Percentiles rank a stretch among this genome's conserved stretches.
Evolutionary conservation across 53 echinoderm and acorn worm species (phyloP).

Genomic region (Paracentrotus lividus): DNA sequence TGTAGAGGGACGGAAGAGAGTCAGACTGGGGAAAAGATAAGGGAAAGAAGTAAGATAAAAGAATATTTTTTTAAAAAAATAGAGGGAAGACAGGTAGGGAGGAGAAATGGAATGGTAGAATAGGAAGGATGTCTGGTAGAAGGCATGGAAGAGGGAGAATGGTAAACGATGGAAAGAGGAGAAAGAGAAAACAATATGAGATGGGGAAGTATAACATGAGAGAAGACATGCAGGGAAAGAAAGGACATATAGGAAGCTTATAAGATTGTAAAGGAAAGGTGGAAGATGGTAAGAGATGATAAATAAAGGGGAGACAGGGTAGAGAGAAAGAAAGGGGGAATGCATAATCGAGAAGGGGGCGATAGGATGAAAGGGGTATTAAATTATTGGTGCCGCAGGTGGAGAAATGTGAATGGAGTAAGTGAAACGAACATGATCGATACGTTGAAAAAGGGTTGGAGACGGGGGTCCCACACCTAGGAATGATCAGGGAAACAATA

Average conservation of each 20-base stretch:
- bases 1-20: too few species aligned
- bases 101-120: too few species aligned
- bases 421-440: conserved; percentile 67
- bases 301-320: not conserved
- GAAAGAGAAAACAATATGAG: not conserved
- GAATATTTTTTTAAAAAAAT: not conserved
- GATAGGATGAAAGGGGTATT: conserved; percentile 59
- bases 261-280: too few species aligned
- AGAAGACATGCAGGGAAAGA: too few species aligned
- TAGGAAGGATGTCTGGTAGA: too few species aligned
- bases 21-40: not conserved
- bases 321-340: not conserved
- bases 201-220: too few species aligned
- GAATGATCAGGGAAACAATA: not conserved
- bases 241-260: too few species aligned
- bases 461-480: conserved; percentile 23
- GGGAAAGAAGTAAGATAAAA: not conserved
- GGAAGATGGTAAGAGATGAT: not conserved
- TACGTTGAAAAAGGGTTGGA: not conserved
- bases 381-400: conserved; percentile 65
- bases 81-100: not conserved
- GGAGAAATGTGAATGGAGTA: conserved; percentile 56
- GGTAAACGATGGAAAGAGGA: not conserved
- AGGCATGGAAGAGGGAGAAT: too few species aligned
- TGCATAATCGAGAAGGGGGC: not conserved